Evolutionary conservation across 2,888 invertebrate genomes (phyloP), one percentile per base, ranked within the genome.

Genomic region (Schizaphis graminum): DNA sequence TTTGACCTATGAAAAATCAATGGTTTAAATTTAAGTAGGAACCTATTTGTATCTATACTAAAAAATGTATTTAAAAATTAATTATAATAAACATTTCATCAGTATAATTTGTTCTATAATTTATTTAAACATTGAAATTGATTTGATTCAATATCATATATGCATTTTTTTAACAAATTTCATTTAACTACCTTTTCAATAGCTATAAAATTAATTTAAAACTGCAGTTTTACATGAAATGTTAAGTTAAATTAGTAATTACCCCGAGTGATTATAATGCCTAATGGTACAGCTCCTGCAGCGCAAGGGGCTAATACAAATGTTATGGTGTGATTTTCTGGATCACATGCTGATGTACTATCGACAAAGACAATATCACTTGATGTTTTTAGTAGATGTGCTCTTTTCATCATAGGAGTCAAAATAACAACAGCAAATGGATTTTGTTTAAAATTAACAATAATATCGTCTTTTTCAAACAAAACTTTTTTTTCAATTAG

Each of bases 81-180:
- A 84, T 84, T 84, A 35, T 41, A 84, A 41, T 84, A 35, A 84
- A 84, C 56, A 56, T 56, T 67, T 67, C 67, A 67, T 67, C 67
- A 67, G 7, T 67, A 67, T 67, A 67, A 67, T n/a, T 67, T 67
- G 67, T 67, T 67, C 67, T 67, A 67, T n/a, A 67, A 67, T 67
- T 67, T 84, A 35, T 84, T 84, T 84, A 84, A 84, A 84, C 77
- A 84, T 84, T n/a, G 77, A 84, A 84, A 84, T 67, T 67, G 67
- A n/a, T 67, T 67, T 67, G 67, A n/a, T 67, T 67, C 67, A 67
- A 67, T 67, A 67, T 67, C 67, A 56, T 56, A 56, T 56, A 56
- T 56, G 56, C 56, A 56, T n/a, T 56, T n/a, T 67, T 67, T 67
- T 67, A 84, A 84, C 35, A 84, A 35, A 84, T 67, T 67, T 67